These are phyloP conservation scores for Lates japonicus DNA, from an alignment of 2,797 vertebrate genomes.

Conservation along the genomic window DNA sequence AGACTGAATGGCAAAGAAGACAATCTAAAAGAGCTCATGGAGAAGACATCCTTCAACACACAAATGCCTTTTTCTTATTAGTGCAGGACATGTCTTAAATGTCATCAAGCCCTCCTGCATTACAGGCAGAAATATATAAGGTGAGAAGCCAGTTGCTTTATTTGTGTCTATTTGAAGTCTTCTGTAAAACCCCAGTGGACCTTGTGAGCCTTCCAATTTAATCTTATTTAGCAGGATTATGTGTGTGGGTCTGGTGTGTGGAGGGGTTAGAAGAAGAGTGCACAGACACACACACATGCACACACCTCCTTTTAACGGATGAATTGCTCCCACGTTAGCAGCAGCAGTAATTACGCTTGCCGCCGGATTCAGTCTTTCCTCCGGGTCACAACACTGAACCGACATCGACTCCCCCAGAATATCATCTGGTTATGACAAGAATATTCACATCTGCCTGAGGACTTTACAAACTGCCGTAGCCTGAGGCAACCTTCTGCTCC, in stretches of 20 bases:
- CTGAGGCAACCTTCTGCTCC: conserved; percentile 37
- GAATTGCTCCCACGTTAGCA: conserved; percentile 66
- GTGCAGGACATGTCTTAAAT: neutral
- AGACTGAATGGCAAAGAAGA: neutral
- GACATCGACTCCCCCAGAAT: conserved; percentile 35
- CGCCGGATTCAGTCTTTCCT: conserved; percentile 47
- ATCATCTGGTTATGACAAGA: conserved; percentile 50
- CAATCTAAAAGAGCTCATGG: neutral
- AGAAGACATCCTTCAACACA: neutral
- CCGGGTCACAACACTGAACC: conserved; percentile 24
- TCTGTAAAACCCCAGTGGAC: conserved; percentile 29
- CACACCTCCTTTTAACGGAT: conserved; percentile 57
- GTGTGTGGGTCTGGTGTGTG: neutral
- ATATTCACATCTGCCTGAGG: conserved; percentile 55
- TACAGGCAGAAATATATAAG: neutral
- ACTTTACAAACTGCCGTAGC: conserved; percentile 29
- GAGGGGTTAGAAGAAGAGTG: conserved; percentile 20
- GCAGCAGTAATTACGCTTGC: conserved; percentile 54
- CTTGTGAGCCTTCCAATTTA: conserved; percentile 32
- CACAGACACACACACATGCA: conserved; percentile 12
- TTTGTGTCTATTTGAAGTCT: conserved; percentile 18
- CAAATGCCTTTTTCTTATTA: neutral
- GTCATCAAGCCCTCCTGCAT: neutral
- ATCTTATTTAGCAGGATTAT: conserved; percentile 20
- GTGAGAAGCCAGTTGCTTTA: conserved; percentile 28